phyloP scores from a whole-genome alignment of 1,140 invertebrate species.

The Latrodectus geometricus region DNA sequence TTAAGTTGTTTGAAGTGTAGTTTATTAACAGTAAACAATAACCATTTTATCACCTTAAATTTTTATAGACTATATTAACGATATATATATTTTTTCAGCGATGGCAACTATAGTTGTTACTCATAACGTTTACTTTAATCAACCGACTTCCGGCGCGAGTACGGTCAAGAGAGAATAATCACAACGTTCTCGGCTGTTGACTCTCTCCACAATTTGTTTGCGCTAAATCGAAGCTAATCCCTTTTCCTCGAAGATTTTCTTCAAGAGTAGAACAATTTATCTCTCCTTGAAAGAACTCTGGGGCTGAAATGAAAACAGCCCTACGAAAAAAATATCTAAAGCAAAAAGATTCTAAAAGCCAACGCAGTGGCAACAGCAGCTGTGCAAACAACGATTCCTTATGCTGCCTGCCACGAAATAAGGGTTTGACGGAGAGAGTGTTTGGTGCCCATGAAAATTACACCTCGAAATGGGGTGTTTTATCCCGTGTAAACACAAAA shows the following conservation, averaged over 20 bases:
- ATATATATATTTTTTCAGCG: background rate
- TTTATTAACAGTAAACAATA: background rate
- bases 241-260: background rate
- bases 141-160: background rate
- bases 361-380: conserved; percentile 8
- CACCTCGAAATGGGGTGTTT: conserved; percentile 12
- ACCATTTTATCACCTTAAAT: background rate
- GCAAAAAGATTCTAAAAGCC: background rate
- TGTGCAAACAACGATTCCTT: conserved; percentile 47
- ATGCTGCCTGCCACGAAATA: background rate
- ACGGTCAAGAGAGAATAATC: background rate
- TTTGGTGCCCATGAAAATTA: conserved; percentile 17
- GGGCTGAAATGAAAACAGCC: background rate
- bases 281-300: background rate
- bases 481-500: conserved; percentile 13
- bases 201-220: conserved; percentile 30
- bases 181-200: background rate
- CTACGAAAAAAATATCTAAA: background rate
- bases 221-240: conserved; percentile 14
- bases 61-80: background rate
- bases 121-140: background rate
- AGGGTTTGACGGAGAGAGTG: background rate
- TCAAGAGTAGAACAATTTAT: conserved; percentile 7
- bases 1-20: no score
- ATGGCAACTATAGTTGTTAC: background rate